Base-by-base conservation (phyloP, 2,888 invertebrate genomes). In the Phoronis australis region DNA sequence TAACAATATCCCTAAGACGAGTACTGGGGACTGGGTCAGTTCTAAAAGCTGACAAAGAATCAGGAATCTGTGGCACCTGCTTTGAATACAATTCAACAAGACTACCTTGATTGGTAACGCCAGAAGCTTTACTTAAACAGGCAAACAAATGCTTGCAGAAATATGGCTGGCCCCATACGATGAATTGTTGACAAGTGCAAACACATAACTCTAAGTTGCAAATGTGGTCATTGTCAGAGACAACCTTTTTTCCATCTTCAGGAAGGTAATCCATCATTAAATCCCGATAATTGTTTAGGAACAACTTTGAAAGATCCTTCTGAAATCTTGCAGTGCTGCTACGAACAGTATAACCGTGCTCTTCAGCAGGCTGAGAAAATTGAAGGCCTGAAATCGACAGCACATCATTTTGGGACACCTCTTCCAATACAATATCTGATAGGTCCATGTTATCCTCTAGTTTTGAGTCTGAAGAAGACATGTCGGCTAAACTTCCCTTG, bases 61-160 rank as follows among this genome's bases (percentile, higher is more conserved):
- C 9, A 12, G 39, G 15, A 6, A 39, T 18, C 20, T n/a, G 15
- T 39, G 39, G 39, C 6, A 12, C 18, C 9, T n/a, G 18, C 6
- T 6, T 5, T 18, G 15, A 5, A n/a, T 39, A 39, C 6, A 5
- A 6, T 12, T 39, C 20, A 12, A 18, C 18, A 6, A 39, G 18
- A 39, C 5, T 39, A 6, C 6, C 35, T 15, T 15, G 21, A 31
- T 27, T 22, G 6, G 44, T 18, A 12, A 31, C 20, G 31, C 21
- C 20, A 12, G 31, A 15, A 6, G 21, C 22, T n/a, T 20, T 39
- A 31, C 27, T 31, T 9, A 26, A n/a, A 4, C 20, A 18, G 15
- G 47, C 47, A 25, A 42, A 47, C 1, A 42, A 24, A 23, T 42
- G 47, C 31, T 42, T 47, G 31, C 47, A 47, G 20, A 47, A 27